These are phyloP conservation scores for Axea sp. DNA, from an alignment of 2,888 invertebrate genomes.

Conservation along the genomic window DNA sequence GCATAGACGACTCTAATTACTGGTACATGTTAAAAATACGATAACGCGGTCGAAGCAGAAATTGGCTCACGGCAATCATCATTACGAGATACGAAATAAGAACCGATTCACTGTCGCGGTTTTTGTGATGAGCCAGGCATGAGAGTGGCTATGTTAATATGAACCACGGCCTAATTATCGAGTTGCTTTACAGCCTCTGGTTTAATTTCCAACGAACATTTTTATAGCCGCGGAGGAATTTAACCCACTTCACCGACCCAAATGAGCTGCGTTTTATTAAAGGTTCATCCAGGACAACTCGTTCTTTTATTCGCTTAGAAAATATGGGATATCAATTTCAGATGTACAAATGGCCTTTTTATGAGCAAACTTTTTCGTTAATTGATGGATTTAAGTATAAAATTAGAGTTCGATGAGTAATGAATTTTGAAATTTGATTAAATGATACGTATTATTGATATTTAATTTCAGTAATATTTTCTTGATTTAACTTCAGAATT, in stretches of 20 bases:
- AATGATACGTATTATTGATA: no score
- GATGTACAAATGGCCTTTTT: conserved; percentile 9
- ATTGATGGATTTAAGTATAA: no score
- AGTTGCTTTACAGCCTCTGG: conserved; percentile 24
- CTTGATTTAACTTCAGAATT: no score
- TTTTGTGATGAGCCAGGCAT: conserved; percentile 13
- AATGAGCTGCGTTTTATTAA: conserved; percentile 22
- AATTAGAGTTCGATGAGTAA: no score
- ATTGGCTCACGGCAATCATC: conserved; percentile 21
- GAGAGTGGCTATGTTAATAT: conserved; percentile 25
- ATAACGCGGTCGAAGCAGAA: conserved; percentile 25
- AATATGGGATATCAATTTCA: conserved; percentile 35
- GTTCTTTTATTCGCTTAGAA: conserved; percentile 14
- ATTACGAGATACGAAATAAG: conserved; percentile 9
- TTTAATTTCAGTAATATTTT: no score
- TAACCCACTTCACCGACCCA: conserved; percentile 15
- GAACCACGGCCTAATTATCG: conserved; percentile 44
- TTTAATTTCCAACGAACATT: conserved; percentile 55
- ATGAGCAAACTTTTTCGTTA: conserved; percentile 3
- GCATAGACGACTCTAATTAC: conserved; percentile 57
- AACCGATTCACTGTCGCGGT: conserved; percentile 14
- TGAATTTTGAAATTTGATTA: no score
- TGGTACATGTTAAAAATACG: conserved; percentile 38
- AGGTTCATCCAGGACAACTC: no score
- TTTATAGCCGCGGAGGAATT: conserved; percentile 34